phyloP scores from a whole-genome alignment of 2,113 vertebrate species.

The Tupaia chinensis region DNA sequence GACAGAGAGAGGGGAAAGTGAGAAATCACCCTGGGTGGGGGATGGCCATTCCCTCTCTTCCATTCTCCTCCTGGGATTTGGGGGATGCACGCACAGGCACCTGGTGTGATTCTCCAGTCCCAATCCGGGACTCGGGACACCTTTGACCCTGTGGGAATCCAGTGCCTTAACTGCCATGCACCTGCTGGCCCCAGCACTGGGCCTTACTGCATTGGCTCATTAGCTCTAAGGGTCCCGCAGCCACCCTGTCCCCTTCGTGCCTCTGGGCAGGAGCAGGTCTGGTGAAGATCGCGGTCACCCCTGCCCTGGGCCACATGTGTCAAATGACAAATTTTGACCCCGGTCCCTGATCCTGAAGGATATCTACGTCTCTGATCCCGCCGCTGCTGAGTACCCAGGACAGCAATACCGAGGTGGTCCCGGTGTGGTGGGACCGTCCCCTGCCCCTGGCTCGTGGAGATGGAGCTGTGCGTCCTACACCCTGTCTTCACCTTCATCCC shows the following conservation, averaged over 20 bases:
- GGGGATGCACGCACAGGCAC: no score
- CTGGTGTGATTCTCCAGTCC: no score
- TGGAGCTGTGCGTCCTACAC: neutral
- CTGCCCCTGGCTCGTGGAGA: no score
- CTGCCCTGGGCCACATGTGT: constrained; percentile 45
- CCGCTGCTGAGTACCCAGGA: constrained; percentile 52
- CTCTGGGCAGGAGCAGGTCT: constrained; percentile 39
- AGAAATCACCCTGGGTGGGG: no score
- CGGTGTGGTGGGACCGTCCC: neutral
- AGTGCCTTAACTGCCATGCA: no score
- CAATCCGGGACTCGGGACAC: no score
- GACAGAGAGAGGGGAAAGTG: no score
- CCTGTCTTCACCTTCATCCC: no score
- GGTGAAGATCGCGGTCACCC: constrained; percentile 22
- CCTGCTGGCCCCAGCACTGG: neutral
- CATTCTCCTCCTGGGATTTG: no score
- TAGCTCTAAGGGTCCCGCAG: neutral
- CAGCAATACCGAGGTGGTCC: neutral
- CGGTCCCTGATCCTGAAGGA: neutral
- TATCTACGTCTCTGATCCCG: constrained; percentile 11
- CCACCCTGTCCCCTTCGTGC: neutral
- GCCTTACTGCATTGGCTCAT: neutral
- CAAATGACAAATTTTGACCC: neutral
- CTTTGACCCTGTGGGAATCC: no score
- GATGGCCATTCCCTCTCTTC: no score